phyloP scores from a whole-genome alignment of 2,113 vertebrate genomes.

The Lampris megalopsis region DNA sequence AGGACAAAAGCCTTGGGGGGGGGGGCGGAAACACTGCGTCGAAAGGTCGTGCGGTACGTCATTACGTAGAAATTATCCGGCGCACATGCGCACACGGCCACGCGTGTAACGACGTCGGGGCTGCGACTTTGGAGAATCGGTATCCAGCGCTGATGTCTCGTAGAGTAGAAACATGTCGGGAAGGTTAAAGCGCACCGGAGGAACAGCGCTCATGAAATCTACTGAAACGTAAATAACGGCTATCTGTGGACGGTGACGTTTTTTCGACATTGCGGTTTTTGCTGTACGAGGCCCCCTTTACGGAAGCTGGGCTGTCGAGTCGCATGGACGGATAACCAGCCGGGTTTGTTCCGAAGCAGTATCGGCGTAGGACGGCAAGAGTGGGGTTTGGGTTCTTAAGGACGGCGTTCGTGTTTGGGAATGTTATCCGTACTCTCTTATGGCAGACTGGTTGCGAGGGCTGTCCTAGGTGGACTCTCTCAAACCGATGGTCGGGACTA shows the following conservation, averaged over 20 bases:
- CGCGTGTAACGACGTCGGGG: slow-evolving; percentile 38
- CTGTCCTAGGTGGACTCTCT: slow-evolving; percentile 96
- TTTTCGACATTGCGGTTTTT: background rate
- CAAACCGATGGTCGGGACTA: slow-evolving; percentile 96
- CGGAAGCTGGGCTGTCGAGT: slow-evolving; percentile 1
- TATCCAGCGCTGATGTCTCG: slow-evolving; percentile 47
- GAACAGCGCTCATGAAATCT: slow-evolving; percentile 44
- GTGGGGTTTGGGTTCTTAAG: slow-evolving; percentile 23
- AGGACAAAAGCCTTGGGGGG: too few relatives aligned
- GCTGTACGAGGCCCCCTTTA: background rate
- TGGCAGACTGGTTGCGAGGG: slow-evolving; percentile 96
- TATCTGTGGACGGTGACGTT: background rate
- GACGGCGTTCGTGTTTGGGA: slow-evolving; percentile 56
- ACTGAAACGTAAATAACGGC: slow-evolving; percentile 50
- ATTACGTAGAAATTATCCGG: background rate
- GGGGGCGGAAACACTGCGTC: too few relatives aligned
- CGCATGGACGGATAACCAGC: slow-evolving; percentile 63
- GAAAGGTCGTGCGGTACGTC: too few relatives aligned
- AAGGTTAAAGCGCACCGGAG: slow-evolving; percentile 60
- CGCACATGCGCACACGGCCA: background rate
- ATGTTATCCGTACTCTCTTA: slow-evolving; percentile 99
- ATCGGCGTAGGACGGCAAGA: slow-evolving; percentile 26
- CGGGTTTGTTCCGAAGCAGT: slow-evolving; percentile 33
- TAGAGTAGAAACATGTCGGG: slow-evolving; percentile 66
- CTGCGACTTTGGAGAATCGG: slow-evolving; percentile 47